A percentile compares a stretch with the other conserved stretches of the same genome.
Evolutionary conservation across 2,113 vertebrate species (phyloP).

Genomic region (Scomber colias): DNA sequence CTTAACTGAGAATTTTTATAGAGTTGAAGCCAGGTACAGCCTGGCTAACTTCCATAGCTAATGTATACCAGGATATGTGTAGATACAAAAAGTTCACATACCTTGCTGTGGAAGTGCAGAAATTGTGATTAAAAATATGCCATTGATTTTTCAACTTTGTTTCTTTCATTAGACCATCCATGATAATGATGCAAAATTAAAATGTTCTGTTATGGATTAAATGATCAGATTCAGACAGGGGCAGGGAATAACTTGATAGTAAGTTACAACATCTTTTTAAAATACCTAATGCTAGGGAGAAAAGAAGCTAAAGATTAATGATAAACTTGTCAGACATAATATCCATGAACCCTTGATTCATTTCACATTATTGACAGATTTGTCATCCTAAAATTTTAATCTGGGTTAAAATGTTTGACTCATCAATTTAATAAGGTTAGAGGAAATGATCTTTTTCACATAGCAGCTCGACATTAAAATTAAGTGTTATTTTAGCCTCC

Average conservation of each 20-base stretch:
- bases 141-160: not conserved
- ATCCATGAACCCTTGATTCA: not conserved
- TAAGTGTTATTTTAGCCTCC: constrained; percentile 51
- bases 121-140: not conserved
- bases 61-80: not conserved
- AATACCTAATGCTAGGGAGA: not conserved
- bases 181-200: not conserved
- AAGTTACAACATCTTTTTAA: too few species aligned
- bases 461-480: constrained; percentile 17
- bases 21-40: not conserved
- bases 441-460: too few species aligned
- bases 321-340: too few species aligned
- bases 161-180: not conserved
- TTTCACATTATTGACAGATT: not conserved
- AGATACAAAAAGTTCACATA: not conserved
- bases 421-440: too few species aligned
- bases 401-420: too few species aligned
- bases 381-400: not conserved
- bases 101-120: not conserved
- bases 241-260: not conserved
- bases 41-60: not conserved
- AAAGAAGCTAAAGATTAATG: not conserved
- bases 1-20: not conserved
- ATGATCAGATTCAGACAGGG: not conserved
- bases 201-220: not conserved